Conservation (phyloP, 2,888 invertebrate species). For the Pristionchus mayeri region DNA sequence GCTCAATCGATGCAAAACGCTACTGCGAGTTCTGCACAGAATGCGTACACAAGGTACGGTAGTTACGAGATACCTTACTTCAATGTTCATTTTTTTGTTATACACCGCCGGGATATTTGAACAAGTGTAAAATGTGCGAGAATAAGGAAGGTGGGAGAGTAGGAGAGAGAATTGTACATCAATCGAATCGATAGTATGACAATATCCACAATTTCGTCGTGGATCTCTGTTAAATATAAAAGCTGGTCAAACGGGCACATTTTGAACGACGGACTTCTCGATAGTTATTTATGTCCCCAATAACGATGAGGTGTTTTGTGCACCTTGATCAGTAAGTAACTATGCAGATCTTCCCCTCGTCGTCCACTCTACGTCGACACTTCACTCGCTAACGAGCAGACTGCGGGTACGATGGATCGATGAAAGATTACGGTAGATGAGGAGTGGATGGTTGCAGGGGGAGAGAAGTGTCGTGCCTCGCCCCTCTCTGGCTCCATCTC, state of each 20-base stretch:
- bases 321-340: no score
- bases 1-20: slow-evolving; percentile 12
- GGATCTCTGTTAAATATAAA: not conserved
- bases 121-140: no score
- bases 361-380: slow-evolving; percentile 68
- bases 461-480: slow-evolving; percentile 26
- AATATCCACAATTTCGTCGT: not conserved
- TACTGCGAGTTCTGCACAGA: not conserved
- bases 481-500: no score
- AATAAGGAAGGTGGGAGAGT: not conserved
- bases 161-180: not conserved
- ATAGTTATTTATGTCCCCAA: no score
- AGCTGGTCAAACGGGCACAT: slow-evolving; percentile 9
- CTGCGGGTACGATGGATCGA: not conserved
- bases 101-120: no score
- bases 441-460: not conserved
- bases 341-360: slow-evolving; percentile 56
- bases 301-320: no score
- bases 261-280: no score
- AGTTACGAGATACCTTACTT: no score
- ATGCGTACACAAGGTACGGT: slow-evolving; percentile 32
- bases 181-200: no score
- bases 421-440: not conserved
- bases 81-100: no score
- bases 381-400: slow-evolving; percentile 61